These are phyloP conservation scores for Tolypeutes matacus DNA, from an alignment of 2,797 vertebrate genomes.

Conservation along the genomic window DNA sequence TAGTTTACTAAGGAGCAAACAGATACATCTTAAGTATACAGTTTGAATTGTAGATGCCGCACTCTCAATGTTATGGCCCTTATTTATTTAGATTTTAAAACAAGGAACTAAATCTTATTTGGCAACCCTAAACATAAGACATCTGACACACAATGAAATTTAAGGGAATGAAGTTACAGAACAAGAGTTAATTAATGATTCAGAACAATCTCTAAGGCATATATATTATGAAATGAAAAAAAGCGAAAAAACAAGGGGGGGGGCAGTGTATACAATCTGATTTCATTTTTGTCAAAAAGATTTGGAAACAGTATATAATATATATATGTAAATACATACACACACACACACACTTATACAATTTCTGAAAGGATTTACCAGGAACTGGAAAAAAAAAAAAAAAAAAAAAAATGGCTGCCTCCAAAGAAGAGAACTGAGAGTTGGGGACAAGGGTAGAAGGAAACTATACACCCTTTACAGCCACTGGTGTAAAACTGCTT, in stretches of 20 bases:
- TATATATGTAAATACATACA: background rate
- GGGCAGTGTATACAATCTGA: background rate
- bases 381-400: no score
- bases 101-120: background rate
- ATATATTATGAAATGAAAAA: background rate
- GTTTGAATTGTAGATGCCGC: background rate
- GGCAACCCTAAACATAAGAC: background rate
- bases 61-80: background rate
- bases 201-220: background rate
- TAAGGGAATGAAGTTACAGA: slow-evolving; percentile 6
- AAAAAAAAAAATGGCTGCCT: background rate
- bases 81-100: background rate
- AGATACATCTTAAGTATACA: background rate
- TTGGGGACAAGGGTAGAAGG: background rate
- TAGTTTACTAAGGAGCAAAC: slow-evolving; percentile 22
- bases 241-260: background rate
- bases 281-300: background rate
- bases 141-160: background rate
- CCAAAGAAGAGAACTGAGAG: slow-evolving; percentile 9
- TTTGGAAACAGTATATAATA: background rate
- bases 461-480: background rate
- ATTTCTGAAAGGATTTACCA: background rate
- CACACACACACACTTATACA: background rate
- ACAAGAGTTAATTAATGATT: background rate
- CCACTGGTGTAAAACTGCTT: background rate